Evolutionary conservation across 1,140 invertebrate genomes (phyloP).

Genomic region (Tetraneura akinire): DNA sequence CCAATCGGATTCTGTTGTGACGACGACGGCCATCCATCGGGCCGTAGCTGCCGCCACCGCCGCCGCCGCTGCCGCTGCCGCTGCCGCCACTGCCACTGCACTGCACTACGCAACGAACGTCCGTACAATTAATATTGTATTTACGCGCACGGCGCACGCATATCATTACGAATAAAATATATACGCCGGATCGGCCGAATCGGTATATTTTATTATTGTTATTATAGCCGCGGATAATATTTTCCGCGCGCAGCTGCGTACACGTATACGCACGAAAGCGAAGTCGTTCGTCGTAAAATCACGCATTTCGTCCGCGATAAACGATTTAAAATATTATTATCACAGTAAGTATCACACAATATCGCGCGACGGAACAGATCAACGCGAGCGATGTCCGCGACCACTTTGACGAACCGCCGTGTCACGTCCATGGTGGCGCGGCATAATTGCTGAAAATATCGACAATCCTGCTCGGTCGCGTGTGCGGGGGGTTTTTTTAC

Average conservation of each 20-base stretch:
- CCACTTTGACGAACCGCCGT: not conserved
- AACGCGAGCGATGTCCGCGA: not conserved
- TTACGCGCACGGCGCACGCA: not conserved
- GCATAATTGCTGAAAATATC: not conserved
- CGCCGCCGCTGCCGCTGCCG: no score
- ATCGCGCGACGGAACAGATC: not conserved
- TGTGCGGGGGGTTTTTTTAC: not conserved
- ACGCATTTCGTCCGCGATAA: not conserved
- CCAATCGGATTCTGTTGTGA: slow-evolving; percentile 31
- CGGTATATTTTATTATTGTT: not conserved
- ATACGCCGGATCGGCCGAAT: not conserved
- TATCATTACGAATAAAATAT: not conserved
- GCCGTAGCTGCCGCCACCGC: not conserved
- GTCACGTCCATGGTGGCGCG: not conserved
- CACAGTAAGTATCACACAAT: not conserved
- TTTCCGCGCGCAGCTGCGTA: no score
- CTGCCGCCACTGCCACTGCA: not conserved
- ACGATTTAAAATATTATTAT: not conserved
- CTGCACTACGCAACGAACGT: no score
- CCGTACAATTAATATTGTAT: not conserved
- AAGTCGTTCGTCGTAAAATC: no score
- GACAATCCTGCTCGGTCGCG: not conserved
- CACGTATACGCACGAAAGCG: no score
- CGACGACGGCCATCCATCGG: not conserved
- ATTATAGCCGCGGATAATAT: no score